A percentile compares a stretch with the other conserved stretches of the same genome.
Evolutionary conservation across 1,140 invertebrate species (phyloP).

Genomic region (Saccostrea cuccullata): DNA sequence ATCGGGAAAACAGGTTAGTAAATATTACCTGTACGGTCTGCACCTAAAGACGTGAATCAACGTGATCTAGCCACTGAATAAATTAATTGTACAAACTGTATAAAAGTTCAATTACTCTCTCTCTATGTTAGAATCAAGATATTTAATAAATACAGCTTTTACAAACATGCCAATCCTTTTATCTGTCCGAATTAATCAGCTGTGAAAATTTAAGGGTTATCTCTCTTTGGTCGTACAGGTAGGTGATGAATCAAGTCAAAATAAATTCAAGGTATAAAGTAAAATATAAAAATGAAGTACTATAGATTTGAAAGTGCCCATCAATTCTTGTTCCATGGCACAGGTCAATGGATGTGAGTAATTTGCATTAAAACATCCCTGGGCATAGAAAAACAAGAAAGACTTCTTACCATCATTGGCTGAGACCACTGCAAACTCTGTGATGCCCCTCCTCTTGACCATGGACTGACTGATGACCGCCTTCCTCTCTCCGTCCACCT

Average conservation of each 20-base stretch:
- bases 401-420: neutral
- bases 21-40: neutral
- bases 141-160: neutral
- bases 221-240: neutral
- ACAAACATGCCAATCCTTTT: constrained; percentile 1
- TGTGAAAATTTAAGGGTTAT: constrained; percentile 3
- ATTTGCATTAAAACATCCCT: neutral
- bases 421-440: neutral
- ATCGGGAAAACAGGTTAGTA: neutral
- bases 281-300: too few relatives aligned
- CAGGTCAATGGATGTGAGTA: neutral
- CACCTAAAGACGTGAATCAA: neutral
- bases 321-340: too few relatives aligned
- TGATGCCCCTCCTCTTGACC: constrained; percentile 44
- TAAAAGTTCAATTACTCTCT: constrained; percentile 29
- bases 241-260: too few relatives aligned
- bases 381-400: neutral
- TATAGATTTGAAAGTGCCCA: too few relatives aligned
- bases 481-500: constrained; percentile 61
- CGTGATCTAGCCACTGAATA: constrained; percentile 2
- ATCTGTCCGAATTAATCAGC: neutral
- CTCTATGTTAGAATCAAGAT: neutral
- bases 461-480: constrained; percentile 60
- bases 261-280: too few relatives aligned
- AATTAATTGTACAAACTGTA: constrained; percentile 23